phyloP scores from a whole-genome alignment of 2,888 invertebrate genomes.

The Dolichopus griseipennis region DNA sequence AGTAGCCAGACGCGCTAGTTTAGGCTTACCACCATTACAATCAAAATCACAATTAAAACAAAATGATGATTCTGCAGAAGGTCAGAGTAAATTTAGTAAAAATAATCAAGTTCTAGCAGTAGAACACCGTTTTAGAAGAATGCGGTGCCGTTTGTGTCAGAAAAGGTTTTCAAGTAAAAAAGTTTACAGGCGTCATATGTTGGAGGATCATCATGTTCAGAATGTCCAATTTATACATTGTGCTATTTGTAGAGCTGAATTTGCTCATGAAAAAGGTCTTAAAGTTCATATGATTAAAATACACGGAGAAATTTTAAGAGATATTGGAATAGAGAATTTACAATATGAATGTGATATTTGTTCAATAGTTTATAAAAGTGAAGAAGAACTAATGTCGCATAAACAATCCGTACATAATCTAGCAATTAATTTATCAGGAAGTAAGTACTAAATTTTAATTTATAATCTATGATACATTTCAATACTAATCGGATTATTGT shows the following conservation, averaged over 20 bases:
- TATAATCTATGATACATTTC: background rate
- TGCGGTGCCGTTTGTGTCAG: conserved; percentile 42
- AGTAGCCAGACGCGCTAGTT: conserved; percentile 16
- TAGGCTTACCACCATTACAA: background rate
- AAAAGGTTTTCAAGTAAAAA: conserved; percentile 42
- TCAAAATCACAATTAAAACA: background rate
- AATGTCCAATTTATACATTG: conserved; percentile 43
- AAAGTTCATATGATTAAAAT: conserved; percentile 43
- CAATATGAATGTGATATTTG: conserved; percentile 43
- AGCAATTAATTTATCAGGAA: conserved; percentile 19
- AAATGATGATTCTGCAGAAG: background rate
- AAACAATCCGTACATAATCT: conserved; percentile 36
- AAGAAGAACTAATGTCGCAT: conserved; percentile 37
- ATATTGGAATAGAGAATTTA: conserved; percentile 36
- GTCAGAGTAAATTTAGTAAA: conserved; percentile 30
- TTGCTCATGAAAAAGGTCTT: conserved; percentile 43
- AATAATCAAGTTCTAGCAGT: conserved; percentile 36
- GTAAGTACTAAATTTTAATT: background rate
- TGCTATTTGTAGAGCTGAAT: conserved; percentile 41
- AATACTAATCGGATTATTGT: background rate
- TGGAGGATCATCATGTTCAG: conserved; percentile 41
- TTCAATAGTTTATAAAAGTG: conserved; percentile 39
- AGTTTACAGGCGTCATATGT: conserved; percentile 42
- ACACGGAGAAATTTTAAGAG: conserved; percentile 37
- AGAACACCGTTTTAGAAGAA: conserved; percentile 37